Evolutionary conservation across 2,113 vertebrate species (phyloP).

Genomic region (Prionailurus viverrinus): DNA sequence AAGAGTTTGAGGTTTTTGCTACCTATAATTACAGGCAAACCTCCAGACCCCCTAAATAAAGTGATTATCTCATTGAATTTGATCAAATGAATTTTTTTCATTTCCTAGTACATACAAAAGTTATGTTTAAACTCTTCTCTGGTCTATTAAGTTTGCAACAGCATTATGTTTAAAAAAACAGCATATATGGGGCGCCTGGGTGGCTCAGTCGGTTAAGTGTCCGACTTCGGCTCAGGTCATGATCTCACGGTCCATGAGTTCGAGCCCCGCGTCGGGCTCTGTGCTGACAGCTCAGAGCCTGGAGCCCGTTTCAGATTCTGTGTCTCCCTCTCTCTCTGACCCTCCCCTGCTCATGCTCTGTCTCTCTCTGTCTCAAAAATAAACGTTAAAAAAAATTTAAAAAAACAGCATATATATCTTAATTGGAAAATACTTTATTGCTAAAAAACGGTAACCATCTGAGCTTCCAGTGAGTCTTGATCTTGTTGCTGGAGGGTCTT

Average conservation of each 20-base stretch:
- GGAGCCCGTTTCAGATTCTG: too few relatives aligned
- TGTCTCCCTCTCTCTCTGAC: too few relatives aligned
- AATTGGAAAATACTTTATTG: background rate
- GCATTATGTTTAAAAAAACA: background rate
- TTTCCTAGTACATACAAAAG: background rate
- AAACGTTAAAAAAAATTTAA: too few relatives aligned
- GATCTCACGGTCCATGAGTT: too few relatives aligned
- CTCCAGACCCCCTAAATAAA: background rate
- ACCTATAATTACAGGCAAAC: background rate
- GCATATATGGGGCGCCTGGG: too few relatives aligned
- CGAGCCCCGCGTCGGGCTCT: too few relatives aligned
- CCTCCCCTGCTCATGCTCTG: too few relatives aligned
- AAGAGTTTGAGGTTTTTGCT: background rate
- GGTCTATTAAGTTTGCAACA: background rate
- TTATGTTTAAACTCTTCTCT: background rate
- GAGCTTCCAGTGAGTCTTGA: background rate
- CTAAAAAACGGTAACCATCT: background rate
- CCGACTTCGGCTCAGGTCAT: too few relatives aligned
- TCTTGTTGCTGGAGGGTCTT: background rate
- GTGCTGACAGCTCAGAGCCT: too few relatives aligned
- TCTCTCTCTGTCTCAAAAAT: too few relatives aligned
- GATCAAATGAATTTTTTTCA: background rate
- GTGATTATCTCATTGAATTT: background rate
- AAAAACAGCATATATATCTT: background rate
- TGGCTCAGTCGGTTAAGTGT: too few relatives aligned